A percentile compares a stretch with the other conserved stretches of the same genome.
phyloP scores from a whole-genome alignment of 2,797 vertebrate species.

The Arrhamphus sclerolepis region DNA sequence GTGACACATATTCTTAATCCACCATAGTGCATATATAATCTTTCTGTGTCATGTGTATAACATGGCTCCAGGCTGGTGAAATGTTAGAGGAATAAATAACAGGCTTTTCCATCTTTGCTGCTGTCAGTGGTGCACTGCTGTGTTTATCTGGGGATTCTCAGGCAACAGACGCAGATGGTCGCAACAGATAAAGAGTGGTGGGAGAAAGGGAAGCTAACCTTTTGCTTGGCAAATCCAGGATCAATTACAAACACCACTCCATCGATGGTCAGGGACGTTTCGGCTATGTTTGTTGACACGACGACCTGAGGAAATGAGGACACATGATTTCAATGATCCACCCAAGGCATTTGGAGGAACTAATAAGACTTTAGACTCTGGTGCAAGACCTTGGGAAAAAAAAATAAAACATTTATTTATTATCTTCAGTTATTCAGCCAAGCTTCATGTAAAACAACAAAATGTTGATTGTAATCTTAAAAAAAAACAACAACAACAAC shows the following conservation, averaged over 20 bases:
- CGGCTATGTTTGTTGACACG: constrained; percentile 98
- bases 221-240: constrained; percentile 98
- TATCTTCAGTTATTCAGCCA: not conserved
- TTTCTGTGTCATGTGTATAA: constrained; percentile 67
- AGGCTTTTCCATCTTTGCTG: constrained; percentile 75
- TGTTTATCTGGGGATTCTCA: constrained; percentile 81
- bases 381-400: not conserved
- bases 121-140: constrained; percentile 72
- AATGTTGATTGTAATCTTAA: too few relatives aligned
- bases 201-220: constrained; percentile 80
- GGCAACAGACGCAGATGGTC: constrained; percentile 77
- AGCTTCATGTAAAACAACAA: too few relatives aligned
- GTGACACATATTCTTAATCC: constrained; percentile 19
- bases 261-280: constrained; percentile 97
- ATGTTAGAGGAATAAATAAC: constrained; percentile 83
- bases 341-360: not conserved
- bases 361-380: constrained; percentile 1
- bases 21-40: constrained; percentile 62
- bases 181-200: constrained; percentile 72
- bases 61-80: constrained; percentile 77
- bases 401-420: not conserved
- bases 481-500: too few relatives aligned
- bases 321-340: constrained; percentile 37
- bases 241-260: constrained; percentile 98
- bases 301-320: constrained; percentile 86